Conservation (phyloP, 2,888 invertebrate species). For the Pantelozetes paolii region DNA sequence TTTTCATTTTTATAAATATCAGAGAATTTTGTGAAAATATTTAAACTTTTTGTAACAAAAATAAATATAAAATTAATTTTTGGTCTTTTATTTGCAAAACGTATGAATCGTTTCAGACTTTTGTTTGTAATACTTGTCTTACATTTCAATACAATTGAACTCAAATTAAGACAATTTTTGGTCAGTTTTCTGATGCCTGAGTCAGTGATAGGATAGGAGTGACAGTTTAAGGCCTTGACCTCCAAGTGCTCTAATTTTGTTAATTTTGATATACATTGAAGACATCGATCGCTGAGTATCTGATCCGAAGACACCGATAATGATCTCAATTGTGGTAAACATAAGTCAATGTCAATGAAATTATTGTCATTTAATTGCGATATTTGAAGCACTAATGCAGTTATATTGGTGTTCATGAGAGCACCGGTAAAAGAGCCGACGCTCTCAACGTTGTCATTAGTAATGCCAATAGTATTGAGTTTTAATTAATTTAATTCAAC, state of each 20-base stretch:
- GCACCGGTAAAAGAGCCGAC: background rate
- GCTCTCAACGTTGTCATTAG: background rate
- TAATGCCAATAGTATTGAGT: background rate
- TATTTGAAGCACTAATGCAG: background rate
- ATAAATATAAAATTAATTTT: background rate
- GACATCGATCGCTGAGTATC: background rate
- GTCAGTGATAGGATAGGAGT: background rate
- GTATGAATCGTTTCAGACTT: background rate
- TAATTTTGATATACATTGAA: background rate
- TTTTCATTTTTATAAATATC: background rate
- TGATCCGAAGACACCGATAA: background rate
- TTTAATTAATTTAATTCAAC: background rate
- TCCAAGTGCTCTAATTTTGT: constrained; percentile 1
- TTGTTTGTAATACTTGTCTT: background rate
- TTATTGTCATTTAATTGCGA: background rate
- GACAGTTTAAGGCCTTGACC: background rate
- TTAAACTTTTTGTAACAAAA: background rate
- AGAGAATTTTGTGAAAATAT: background rate
- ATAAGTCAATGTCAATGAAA: background rate
- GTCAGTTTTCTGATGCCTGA: background rate
- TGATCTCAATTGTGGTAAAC: constrained; percentile 2
- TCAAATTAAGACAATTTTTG: background rate
- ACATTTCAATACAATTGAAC: background rate
- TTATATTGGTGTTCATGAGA: background rate
- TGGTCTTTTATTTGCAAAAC: background rate